Base-by-base conservation (phyloP, 2,113 vertebrate genomes). In the Bothrops jararaca region DNA sequence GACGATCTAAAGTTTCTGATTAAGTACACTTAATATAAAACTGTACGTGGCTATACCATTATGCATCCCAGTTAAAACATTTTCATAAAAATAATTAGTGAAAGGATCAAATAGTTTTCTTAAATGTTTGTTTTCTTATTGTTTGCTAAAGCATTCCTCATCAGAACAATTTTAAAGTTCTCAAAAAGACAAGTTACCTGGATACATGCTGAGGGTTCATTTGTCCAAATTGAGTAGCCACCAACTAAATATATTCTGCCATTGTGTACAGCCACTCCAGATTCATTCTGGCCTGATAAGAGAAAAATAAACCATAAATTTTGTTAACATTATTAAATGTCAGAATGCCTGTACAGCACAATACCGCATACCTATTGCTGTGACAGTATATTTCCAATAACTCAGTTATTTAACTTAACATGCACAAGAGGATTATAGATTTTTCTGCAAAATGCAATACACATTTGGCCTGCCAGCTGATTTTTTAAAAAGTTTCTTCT, bases 221-320 rank as follows among this genome's bases (percentile, higher is more conserved):
- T 99, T 96, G 99, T 99, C 99, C 99, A 99, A 97, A 99, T 99
- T 8, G 99, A 99, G 97, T 99, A 99, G 93, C 99, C 99, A 93
- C 99, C 99, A 91, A 99, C 99, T 97, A 99, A 98, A 97, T 99
- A 99, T 97, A 99, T 99, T 97, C 99, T 98, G 95, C 98, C 98
- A 92, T 98, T 98, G 91, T 99, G 98, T 90, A 99, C 99, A 0
- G 99, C 99, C 34, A 99, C 98, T 94, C 99, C 99, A 57, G 99
- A 99, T 97, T 99, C 99, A 90, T 99, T 99, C 96, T 99, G 99
- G 96, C 99, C 99, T 99, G 94, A 92, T 97, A 96, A 95, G 96
- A 95, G 91, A 97, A 90, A 91, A 94, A 89, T 94, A 93, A 92
- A 90, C 88, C 94, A 90, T 50, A 26, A 12, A 34, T 92, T 92